These are phyloP conservation scores for Drosophila hydei DNA, from an alignment of 1,140 invertebrate species.

Conservation along the genomic window DNA sequence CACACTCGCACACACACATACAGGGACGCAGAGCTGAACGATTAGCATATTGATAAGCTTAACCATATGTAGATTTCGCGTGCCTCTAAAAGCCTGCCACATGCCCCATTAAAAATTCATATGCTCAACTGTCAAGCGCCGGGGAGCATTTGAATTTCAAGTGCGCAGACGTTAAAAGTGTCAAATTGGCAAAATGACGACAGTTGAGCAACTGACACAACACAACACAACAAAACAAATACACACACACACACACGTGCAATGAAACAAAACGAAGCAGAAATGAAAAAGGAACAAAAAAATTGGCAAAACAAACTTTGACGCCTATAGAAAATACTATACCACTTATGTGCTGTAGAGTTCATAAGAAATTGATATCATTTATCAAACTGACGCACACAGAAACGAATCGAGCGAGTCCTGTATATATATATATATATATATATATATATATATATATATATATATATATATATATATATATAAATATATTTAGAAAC, in stretches of 20 bases:
- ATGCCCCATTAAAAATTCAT: slow-evolving; percentile 76
- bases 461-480: slow-evolving; percentile 27
- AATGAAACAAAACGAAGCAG: slow-evolving; percentile 19
- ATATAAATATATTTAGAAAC: slow-evolving; percentile 48
- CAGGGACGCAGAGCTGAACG: not conserved
- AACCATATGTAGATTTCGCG: slow-evolving; percentile 45
- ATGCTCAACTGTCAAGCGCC: slow-evolving; percentile 64
- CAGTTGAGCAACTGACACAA: slow-evolving; percentile 37
- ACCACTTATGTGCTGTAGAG: slow-evolving; percentile 29
- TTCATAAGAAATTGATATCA: slow-evolving; percentile 81
- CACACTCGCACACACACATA: slow-evolving; percentile 3
- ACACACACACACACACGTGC: slow-evolving; percentile 9
- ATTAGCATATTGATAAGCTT: slow-evolving; percentile 54
- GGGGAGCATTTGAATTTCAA: slow-evolving; percentile 73
- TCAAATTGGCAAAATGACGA: slow-evolving; percentile 76
- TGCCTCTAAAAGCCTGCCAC: slow-evolving; percentile 57
- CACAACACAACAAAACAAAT: slow-evolving; percentile 34
- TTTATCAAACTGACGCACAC: slow-evolving; percentile 77
- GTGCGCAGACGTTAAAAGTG: slow-evolving; percentile 74
- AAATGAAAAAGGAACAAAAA: slow-evolving; percentile 12
- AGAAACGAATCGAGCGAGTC: slow-evolving; percentile 36
- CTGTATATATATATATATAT: slow-evolving; percentile 1
- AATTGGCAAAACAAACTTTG: slow-evolving; percentile 65
- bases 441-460: slow-evolving; percentile 31
- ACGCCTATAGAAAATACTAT: slow-evolving; percentile 49